These are phyloP conservation scores for Salvelinus alpinus DNA, from an alignment of 2,113 vertebrate species.

Conservation along the genomic window DNA sequence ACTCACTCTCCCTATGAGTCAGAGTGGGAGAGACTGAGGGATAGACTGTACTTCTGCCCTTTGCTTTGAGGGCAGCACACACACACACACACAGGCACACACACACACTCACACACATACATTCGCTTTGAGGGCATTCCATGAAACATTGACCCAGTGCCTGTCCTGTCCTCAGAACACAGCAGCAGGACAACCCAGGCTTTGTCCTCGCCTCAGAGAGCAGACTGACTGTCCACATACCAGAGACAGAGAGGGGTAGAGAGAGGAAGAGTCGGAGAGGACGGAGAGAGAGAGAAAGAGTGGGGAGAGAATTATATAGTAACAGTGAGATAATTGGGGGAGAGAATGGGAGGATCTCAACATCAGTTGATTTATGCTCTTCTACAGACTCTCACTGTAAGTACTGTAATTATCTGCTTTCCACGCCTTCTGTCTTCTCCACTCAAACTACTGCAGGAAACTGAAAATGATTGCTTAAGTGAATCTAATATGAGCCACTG, in stretches of 20 bases:
- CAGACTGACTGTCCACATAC: background rate
- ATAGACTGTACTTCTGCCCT: background rate
- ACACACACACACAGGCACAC: background rate
- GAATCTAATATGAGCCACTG: too few species aligned
- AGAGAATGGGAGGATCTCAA: background rate
- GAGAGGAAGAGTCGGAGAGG: background rate
- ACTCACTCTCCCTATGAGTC: too few species aligned
- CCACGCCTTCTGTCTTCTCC: too few species aligned
- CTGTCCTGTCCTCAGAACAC: slow-evolving; percentile 46
- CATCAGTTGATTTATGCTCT: background rate
- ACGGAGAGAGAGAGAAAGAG: slow-evolving; percentile 31
- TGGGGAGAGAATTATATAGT: slow-evolving; percentile 14
- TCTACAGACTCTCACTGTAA: background rate
- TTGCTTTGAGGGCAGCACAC: background rate
- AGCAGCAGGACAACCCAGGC: slow-evolving; percentile 58
- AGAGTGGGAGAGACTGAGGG: slow-evolving; percentile 12
- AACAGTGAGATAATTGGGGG: too few species aligned
- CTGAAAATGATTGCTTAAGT: too few species aligned
- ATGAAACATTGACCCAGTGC: slow-evolving; percentile 56
- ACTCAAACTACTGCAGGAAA: too few species aligned
- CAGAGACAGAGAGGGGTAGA: slow-evolving; percentile 2
- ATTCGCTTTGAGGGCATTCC: slow-evolving; percentile 61
- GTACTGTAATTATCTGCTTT: too few species aligned
- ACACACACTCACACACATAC: slow-evolving; percentile 19
- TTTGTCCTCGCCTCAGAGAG: slow-evolving; percentile 50